A percentile compares a stretch with the other conserved stretches of the same genome.
Conservation (phyloP, 2,113 vertebrate genomes). For the Onychorhynchus coronatus region DNA sequence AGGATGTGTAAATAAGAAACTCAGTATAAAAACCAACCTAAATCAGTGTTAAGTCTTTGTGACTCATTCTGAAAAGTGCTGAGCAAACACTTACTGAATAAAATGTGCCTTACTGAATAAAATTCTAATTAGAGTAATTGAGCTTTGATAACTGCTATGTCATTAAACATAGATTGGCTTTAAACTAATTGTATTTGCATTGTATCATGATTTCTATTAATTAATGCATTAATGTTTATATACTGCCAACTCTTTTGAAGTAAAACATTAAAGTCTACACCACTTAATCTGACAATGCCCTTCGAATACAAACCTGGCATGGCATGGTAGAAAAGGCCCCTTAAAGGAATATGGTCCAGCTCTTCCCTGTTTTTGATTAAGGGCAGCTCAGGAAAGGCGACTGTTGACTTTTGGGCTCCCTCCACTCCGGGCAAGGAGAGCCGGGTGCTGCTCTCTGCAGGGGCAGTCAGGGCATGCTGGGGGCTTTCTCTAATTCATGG, state of each 20-base stretch:
- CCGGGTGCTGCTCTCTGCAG: background rate
- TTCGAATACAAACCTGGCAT: background rate
- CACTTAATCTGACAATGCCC: conserved; percentile 1
- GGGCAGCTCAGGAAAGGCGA: background rate
- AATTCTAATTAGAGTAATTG: conserved; percentile 54
- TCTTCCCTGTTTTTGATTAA: background rate
- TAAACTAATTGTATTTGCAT: conserved; percentile 61
- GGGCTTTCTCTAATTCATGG: background rate
- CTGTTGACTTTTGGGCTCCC: background rate
- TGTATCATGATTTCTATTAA: conserved; percentile 35
- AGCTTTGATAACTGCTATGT: conserved; percentile 55
- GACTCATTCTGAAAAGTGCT: conserved; percentile 20
- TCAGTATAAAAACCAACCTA: background rate
- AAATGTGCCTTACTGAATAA: conserved; percentile 11
- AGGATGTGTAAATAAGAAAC: background rate
- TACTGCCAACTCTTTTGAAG: background rate
- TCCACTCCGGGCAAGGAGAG: background rate
- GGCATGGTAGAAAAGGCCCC: background rate
- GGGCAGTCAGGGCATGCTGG: background rate
- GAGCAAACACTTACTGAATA: conserved; percentile 1
- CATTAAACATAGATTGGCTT: conserved; percentile 59
- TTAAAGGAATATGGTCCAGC: background rate
- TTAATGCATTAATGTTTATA: conserved; percentile 13
- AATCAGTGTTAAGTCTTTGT: background rate
- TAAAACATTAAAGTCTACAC: background rate